A percentile compares a stretch with the other conserved stretches of the same genome.
phyloP scores from a whole-genome alignment of 2,113 vertebrate genomes.

The Atlantisia rogersi region DNA sequence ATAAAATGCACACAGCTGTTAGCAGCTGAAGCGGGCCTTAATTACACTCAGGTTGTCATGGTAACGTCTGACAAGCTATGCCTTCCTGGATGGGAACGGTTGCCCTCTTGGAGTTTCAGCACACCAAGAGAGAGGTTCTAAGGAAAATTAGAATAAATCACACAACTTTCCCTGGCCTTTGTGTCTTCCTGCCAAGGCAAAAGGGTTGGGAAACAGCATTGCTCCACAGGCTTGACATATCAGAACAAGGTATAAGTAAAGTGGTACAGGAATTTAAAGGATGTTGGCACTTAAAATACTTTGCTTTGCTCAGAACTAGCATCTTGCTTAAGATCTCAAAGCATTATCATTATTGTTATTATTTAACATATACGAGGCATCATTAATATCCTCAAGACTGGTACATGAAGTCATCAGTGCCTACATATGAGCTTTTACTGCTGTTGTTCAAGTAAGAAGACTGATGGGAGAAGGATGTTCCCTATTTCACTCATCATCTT shows the following conservation, averaged over 20 bases:
- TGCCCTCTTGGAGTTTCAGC: conserved; percentile 62
- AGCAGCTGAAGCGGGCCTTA: conserved; percentile 80
- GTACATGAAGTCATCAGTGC: neutral
- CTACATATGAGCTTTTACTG: neutral
- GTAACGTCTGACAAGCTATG: conserved; percentile 78
- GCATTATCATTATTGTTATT: neutral
- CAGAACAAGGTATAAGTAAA: neutral
- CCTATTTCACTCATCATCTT: neutral
- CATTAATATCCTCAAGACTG: neutral
- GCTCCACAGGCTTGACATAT: neutral
- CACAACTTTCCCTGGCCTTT: conserved; percentile 25
- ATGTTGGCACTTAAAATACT: neutral
- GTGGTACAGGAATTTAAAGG: neutral
- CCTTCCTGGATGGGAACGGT: conserved; percentile 67
- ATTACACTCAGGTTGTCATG: conserved; percentile 82
- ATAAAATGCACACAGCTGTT: conserved; percentile 83
- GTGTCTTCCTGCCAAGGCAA: neutral
- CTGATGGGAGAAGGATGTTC: neutral
- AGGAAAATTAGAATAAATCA: conserved; percentile 55
- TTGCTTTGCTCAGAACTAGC: neutral
- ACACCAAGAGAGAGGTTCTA: neutral
- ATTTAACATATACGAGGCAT: neutral
- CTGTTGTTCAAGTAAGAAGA: neutral
- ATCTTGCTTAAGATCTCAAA: neutral
- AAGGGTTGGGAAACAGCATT: neutral